Evolutionary conservation across 2,113 vertebrate species (phyloP), one percentile per base, ranked within the genome.

Genomic region (Austrofundulus limnaeus): DNA sequence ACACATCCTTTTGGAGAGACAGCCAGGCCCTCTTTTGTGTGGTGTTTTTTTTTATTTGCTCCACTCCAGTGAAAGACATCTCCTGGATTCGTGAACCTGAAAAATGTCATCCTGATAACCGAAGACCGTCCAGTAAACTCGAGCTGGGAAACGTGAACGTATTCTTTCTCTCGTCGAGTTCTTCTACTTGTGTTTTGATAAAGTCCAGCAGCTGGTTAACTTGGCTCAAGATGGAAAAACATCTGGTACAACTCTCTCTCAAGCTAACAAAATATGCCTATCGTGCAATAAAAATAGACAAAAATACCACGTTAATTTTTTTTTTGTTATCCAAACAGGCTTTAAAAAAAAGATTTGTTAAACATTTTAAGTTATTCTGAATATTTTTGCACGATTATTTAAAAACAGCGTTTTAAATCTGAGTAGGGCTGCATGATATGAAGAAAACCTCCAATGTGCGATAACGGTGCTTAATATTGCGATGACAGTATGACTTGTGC

Each of bases 1-100:
- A 84, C 82, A 83, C 83, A 86, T 84, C 77, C 85, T 88, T n/a
- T 85, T 78, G 66, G 61, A 74, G 74, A 89, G 83, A 80, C 41
- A 4, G 41, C 39, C 15, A 11, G 61, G 63, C 53, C n/a, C n/a
- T n/a, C n/a, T 78, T 85, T 62, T 75, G 52, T 25, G 6, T 66
- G 34, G 56, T 56, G 61, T 82, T 80, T 80, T 81, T 84, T 78
- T 65, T 58, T 67, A 75, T 76, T 69, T 55, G 81, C 79, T 84
- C 57, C 77, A 71, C 59, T 84, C 39, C 61, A 72, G 43, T 84
- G 55, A 71, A 67, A 79, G 84, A 76, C 51, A 19, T 78, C 63
- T 72, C 56, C 42, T 0, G 16, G 34, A 61, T 58, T 50, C 59
- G 42, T 28, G 21, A 68, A 37, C 34, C 57, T n/a, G 17, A n/a